Evolutionary conservation across 2,888 invertebrate genomes (phyloP), one percentile per base, ranked within the genome.

Genomic region (Ophonus ardosiacus): DNA sequence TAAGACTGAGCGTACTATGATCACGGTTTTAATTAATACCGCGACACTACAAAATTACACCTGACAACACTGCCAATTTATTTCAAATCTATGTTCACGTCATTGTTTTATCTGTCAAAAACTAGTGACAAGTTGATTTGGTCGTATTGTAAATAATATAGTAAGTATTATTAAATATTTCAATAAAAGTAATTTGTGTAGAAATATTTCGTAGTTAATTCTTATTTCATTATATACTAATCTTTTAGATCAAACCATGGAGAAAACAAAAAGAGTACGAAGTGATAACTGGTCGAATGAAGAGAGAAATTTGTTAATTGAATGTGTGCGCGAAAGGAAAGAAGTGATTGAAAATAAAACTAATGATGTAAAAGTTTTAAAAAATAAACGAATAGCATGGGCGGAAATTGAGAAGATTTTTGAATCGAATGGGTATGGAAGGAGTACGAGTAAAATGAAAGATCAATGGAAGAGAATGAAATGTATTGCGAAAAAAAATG

Each of bases 381-480:
- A 78, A 57, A 31, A 13, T 57, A 57, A 76, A 21, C 56, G 24
- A 57, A 7, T 40, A 21, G 78, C 78, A 0, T 78, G 57, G 78
- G 18, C 24, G 57, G 51, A 78, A 57, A 57, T 56, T 78, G 78
- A 7, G 1, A 57, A 56, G 5, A n/a, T 78, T 5, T 56, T 78
- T 51, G 21, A 18, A 8, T 56, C 56, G 7, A 78, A 57, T 78
- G 78, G 78, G 13, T 78, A 17, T 10, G 21, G 13, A n/a, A 78
- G 78, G 17, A 15, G 21, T 78, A 10, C 18, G 10, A 21, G 10
- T 18, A 7, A 31, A 21, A 61, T 80, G 31, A 80, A 61, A 38
- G 61, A 80, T 56, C 80, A 80, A 21, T 80, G 80, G 80, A 59
- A 38, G 40, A 38, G 80, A 59, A 80, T 80, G 63, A 80, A 80